These are phyloP conservation scores for Lethenteron reissneri DNA, from an alignment of 2,113 vertebrate species.

Conservation along the genomic window DNA sequence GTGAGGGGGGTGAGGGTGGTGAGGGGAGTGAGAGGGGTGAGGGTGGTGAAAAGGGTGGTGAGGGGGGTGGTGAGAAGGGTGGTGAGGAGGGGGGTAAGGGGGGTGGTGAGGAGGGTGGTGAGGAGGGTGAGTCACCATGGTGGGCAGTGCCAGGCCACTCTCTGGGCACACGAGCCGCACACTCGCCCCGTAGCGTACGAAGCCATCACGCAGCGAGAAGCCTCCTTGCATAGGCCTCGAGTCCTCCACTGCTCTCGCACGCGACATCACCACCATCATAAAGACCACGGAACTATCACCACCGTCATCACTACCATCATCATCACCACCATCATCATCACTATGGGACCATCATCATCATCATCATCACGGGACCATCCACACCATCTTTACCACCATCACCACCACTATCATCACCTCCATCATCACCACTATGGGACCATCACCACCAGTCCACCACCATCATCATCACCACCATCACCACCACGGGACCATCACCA, in stretches of 20 bases:
- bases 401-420: not conserved
- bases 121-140: conserved; percentile 37
- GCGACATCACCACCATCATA: not conserved
- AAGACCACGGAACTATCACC: not conserved
- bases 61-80: not conserved
- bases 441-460: no score
- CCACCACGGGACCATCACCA: not conserved
- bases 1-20: no score
- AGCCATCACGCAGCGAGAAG: conserved; percentile 48
- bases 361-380: not conserved
- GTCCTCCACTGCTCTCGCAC: not conserved
- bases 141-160: conserved; percentile 48
- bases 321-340: not conserved
- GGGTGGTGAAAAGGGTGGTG: not conserved
- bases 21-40: not conserved
- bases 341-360: not conserved
- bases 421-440: no score
- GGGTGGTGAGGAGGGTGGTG: not conserved
- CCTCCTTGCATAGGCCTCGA: conserved; percentile 15
- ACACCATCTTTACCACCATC: not conserved
- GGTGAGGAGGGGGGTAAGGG: not conserved
- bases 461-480: not conserved
- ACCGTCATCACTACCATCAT: not conserved
- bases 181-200: conserved; percentile 66
- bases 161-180: conserved; percentile 59